phyloP scores from a whole-genome alignment of 1,140 invertebrate species.

The Euura lappo region DNA sequence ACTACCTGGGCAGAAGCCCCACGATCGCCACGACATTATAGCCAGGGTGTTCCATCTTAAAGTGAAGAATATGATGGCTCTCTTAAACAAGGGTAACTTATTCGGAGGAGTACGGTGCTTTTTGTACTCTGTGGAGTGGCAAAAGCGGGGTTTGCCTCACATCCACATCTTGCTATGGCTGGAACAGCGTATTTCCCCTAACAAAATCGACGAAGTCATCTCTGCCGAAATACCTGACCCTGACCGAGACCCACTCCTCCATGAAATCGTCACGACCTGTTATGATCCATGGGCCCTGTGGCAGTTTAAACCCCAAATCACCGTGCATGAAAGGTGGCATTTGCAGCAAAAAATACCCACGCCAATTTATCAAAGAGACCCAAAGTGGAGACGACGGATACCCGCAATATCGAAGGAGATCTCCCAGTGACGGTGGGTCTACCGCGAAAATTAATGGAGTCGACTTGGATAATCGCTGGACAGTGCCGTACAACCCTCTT shows the following conservation, averaged over 20 bases:
- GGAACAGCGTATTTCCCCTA: slow-evolving; percentile 24
- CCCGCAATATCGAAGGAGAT: slow-evolving; percentile 46
- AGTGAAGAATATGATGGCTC: slow-evolving; percentile 46
- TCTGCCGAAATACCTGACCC: slow-evolving; percentile 55
- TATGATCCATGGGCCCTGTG: slow-evolving; percentile 56
- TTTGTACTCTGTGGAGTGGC: slow-evolving; percentile 57
- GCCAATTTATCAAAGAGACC: slow-evolving; percentile 37
- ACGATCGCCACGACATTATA: slow-evolving; percentile 56
- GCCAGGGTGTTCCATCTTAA: slow-evolving; percentile 58
- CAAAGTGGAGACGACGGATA: slow-evolving; percentile 46
- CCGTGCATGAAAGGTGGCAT: slow-evolving; percentile 47
- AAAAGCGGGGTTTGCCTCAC: slow-evolving; percentile 57
- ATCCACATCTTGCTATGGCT: slow-evolving; percentile 45
- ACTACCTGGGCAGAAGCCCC: slow-evolving; percentile 35
- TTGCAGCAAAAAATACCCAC: slow-evolving; percentile 52
- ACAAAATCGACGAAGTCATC: slow-evolving; percentile 41
- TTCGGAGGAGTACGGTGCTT: slow-evolving; percentile 40
- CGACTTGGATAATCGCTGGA: slow-evolving; percentile 45
- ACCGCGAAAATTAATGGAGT: slow-evolving; percentile 27
- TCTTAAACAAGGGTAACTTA: slow-evolving; percentile 40
- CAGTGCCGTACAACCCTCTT: slow-evolving; percentile 51
- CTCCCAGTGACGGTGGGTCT: slow-evolving; percentile 32
- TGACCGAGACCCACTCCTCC: slow-evolving; percentile 38
- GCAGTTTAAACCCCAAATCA: slow-evolving; percentile 41
- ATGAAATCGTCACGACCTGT: slow-evolving; percentile 31